phyloP scores from a whole-genome alignment of 1,140 invertebrate genomes.

The Phymorhynchus buccinoides region DNA sequence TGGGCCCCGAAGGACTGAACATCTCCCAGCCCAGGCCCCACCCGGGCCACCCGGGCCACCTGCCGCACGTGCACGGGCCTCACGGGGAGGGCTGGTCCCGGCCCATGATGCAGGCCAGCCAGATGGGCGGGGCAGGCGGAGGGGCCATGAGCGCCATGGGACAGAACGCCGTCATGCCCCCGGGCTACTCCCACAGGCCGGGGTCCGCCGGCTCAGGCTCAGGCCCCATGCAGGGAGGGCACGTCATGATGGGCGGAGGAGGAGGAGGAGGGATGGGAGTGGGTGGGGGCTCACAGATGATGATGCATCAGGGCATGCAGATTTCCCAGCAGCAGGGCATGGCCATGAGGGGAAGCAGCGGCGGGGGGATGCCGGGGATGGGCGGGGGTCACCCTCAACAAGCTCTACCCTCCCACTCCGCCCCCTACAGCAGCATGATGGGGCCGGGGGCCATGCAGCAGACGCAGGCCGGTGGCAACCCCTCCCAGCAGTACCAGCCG shows the following conservation, averaged over 20 bases:
- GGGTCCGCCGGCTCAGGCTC: slow-evolving; percentile 39
- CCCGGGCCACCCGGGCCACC: slow-evolving; percentile 63
- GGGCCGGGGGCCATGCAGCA: slow-evolving; percentile 39
- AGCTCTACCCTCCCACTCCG: slow-evolving; percentile 41
- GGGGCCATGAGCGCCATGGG: slow-evolving; percentile 36
- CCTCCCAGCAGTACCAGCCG: slow-evolving; percentile 32
- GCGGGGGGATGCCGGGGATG: slow-evolving; percentile 18
- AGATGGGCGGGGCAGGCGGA: neutral
- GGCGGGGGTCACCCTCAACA: slow-evolving; percentile 40
- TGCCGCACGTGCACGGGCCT: slow-evolving; percentile 70
- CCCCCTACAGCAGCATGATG: slow-evolving; percentile 27
- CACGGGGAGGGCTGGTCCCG: slow-evolving; percentile 43
- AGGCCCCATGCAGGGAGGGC: slow-evolving; percentile 34
- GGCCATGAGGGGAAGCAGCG: neutral
- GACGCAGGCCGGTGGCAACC: slow-evolving; percentile 28
- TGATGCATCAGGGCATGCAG: slow-evolving; percentile 67
- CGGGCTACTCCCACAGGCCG: slow-evolving; percentile 42
- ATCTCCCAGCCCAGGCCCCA: slow-evolving; percentile 69
- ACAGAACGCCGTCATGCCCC: slow-evolving; percentile 53
- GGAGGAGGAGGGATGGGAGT: slow-evolving; percentile 19
- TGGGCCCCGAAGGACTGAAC: slow-evolving; percentile 74
- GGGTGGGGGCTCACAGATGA: slow-evolving; percentile 56
- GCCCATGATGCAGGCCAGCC: slow-evolving; percentile 34
- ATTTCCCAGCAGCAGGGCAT: slow-evolving; percentile 54
- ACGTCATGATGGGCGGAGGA: slow-evolving; percentile 22